Conservation (phyloP, 2,797 vertebrate genomes). For the Tenualosa thibaudeaui region DNA sequence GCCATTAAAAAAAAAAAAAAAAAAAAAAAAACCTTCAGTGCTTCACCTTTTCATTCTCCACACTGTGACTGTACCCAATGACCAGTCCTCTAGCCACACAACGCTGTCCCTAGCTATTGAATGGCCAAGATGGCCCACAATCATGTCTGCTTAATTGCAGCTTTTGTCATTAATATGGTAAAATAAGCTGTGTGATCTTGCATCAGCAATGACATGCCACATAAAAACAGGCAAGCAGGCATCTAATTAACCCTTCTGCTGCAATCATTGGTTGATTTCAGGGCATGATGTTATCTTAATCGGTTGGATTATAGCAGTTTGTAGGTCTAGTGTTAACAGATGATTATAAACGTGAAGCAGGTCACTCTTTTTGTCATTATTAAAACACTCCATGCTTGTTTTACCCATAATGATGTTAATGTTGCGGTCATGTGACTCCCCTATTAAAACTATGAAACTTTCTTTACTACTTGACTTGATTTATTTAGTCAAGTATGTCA, state of each 20-base stretch:
- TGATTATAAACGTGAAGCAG: background rate
- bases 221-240: background rate
- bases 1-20: background rate
- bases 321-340: background rate
- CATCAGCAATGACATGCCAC: background rate
- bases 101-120: background rate
- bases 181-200: background rate
- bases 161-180: background rate
- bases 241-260: background rate
- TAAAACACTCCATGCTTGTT: background rate
- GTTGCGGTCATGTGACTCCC: background rate
- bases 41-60: conserved; percentile 4
- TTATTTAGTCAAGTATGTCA: background rate
- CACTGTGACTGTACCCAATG: background rate
- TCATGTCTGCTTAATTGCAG: background rate
- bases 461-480: background rate
- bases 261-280: background rate
- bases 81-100: background rate
- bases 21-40: background rate
- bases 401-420: conserved; percentile 9
- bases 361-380: background rate
- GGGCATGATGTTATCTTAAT: background rate
- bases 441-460: background rate
- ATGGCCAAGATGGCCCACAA: background rate
- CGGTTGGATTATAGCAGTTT: background rate